These are phyloP conservation scores for Nycticryphes semicollaris DNA, from an alignment of 2,113 vertebrate genomes.

Conservation along the genomic window DNA sequence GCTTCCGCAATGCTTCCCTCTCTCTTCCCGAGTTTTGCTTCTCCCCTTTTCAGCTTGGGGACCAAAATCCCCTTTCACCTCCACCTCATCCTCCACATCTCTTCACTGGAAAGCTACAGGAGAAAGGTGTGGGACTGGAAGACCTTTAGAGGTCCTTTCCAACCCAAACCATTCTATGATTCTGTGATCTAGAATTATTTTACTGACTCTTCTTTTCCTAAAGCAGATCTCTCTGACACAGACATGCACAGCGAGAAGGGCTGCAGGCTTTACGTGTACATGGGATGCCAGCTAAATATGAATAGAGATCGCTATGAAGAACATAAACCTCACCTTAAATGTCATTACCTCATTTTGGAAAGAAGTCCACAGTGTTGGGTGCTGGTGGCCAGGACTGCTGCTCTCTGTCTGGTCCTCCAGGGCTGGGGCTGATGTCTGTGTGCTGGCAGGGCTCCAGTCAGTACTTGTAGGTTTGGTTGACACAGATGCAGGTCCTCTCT, in stretches of 20 bases:
- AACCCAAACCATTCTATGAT: background rate
- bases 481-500: background rate
- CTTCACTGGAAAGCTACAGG: background rate
- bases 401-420: background rate
- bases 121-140: background rate
- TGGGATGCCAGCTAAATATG: background rate
- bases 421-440: background rate
- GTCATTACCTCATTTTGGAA: background rate
- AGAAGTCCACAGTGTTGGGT: background rate
- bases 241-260: accelerated
- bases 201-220: background rate
- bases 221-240: background rate
- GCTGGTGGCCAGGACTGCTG: background rate
- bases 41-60: background rate
- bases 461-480: background rate
- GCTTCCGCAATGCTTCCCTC: background rate
- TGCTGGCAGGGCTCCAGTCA: background rate
- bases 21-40: background rate
- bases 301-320: accelerated
- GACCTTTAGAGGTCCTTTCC: background rate
- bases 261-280: accelerated
- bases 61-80: background rate
- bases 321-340: background rate
- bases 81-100: background rate
- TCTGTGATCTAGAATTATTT: background rate